phyloP scores from a whole-genome alignment of 2,113 vertebrate species.

The Bufo gargarizans region DNA sequence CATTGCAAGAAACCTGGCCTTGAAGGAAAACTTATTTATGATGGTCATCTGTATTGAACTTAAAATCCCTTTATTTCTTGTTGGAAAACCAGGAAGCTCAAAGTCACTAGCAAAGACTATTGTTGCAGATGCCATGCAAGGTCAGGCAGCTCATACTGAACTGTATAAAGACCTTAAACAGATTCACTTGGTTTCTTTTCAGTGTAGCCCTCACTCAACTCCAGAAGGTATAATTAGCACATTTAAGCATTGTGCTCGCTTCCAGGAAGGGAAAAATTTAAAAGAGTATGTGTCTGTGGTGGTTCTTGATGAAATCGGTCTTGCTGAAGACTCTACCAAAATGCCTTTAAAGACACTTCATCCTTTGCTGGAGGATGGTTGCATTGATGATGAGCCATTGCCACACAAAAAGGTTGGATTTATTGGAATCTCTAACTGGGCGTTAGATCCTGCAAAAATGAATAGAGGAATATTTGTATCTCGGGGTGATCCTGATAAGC shows the following conservation, averaged over 20 bases:
- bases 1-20: conserved; percentile 88
- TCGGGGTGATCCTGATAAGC: conserved; percentile 81
- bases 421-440: conserved; percentile 97
- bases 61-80: conserved; percentile 92
- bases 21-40: conserved; percentile 98
- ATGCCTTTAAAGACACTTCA: conserved; percentile 97
- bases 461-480: conserved; percentile 96
- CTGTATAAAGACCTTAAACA: conserved; percentile 90
- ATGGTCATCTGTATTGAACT: conserved; percentile 96
- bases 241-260: conserved; percentile 92
- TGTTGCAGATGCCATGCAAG: conserved; percentile 95
- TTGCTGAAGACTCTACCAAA: conserved; percentile 94
- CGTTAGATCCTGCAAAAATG: conserved; percentile 97
- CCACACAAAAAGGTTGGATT: conserved; percentile 96
- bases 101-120: conserved; percentile 96
- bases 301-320: conserved; percentile 94
- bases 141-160: conserved; percentile 84
- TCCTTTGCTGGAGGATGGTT: conserved; percentile 92
- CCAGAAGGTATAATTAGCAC: conserved; percentile 95
- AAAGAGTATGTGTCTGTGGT: conserved; percentile 91
- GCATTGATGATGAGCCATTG: conserved; percentile 88
- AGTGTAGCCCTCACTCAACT: conserved; percentile 97
- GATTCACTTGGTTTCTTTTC: conserved; percentile 92
- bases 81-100: conserved; percentile 96
- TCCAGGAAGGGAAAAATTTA: conserved; percentile 93